Evolutionary conservation across 2,888 invertebrate genomes (phyloP).

Genomic region (Nezara viridula): DNA sequence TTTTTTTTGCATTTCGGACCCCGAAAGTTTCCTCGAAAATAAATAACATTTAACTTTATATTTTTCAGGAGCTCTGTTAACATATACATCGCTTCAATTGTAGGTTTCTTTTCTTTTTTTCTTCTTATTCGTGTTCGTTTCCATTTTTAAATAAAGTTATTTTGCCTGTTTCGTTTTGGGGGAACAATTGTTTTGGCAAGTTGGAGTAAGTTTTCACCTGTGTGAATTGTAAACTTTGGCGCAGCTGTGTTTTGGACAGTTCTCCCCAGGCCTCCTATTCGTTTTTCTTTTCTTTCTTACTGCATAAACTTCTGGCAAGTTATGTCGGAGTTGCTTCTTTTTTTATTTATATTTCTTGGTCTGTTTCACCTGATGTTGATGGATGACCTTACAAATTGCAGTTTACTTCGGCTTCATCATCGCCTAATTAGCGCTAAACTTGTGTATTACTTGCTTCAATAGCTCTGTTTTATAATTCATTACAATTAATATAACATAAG

Average conservation of each 20-base stretch:
- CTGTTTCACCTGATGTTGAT: background rate
- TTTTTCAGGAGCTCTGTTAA: constrained; percentile 6
- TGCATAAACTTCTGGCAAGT: constrained; percentile 42
- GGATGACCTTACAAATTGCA: constrained; percentile 37
- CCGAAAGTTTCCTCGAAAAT: background rate
- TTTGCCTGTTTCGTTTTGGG: background rate
- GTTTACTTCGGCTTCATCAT: background rate
- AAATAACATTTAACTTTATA: constrained; percentile 38
- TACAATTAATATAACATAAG: too few relatives aligned
- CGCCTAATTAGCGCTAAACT: background rate
- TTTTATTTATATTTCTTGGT: constrained; percentile 38
- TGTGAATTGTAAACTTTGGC: constrained; percentile 52
- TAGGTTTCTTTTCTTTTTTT: background rate
- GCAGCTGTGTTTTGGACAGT: constrained; percentile 55
- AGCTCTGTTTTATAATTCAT: too few relatives aligned
- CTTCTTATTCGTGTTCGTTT: background rate
- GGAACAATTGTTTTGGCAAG: constrained; percentile 39
- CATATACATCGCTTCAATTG: background rate
- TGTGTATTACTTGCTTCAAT: background rate
- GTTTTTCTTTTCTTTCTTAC: constrained; percentile 40
- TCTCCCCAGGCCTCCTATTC: background rate
- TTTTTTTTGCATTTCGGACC: background rate
- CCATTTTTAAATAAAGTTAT: constrained; percentile 39
- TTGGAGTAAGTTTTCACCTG: constrained; percentile 53
- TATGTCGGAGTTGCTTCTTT: constrained; percentile 25